These are phyloP conservation scores for Ophioninae sp. DNA, from an alignment of 2,888 invertebrate genomes.

Conservation along the genomic window DNA sequence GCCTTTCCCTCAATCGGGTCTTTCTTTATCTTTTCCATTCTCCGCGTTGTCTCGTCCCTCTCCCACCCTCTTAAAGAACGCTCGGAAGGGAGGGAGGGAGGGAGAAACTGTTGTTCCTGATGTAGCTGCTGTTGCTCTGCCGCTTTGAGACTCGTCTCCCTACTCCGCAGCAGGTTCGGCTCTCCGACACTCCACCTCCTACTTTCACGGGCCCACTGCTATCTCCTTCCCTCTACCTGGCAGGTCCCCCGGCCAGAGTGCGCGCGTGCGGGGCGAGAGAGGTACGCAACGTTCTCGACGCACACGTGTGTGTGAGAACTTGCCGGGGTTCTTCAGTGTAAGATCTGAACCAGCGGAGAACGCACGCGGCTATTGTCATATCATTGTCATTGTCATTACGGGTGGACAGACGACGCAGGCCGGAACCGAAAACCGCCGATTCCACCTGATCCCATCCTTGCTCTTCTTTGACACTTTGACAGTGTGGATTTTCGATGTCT, in stretches of 20 bases:
- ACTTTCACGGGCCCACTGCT: slow-evolving; percentile 73
- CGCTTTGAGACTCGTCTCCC: slow-evolving; percentile 56
- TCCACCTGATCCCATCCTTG: slow-evolving; percentile 1
- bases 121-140: slow-evolving; percentile 52
- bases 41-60: slow-evolving; percentile 25
- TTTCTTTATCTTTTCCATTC: slow-evolving; percentile 55
- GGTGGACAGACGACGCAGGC: slow-evolving; percentile 61
- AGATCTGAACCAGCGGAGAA: slow-evolving; percentile 81
- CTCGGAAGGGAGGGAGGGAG: slow-evolving; percentile 33
- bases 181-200: slow-evolving; percentile 75
- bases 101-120: slow-evolving; percentile 58
- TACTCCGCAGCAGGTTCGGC: slow-evolving; percentile 56
- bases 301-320: slow-evolving; percentile 78
- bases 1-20: slow-evolving; percentile 51
- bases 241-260: slow-evolving; percentile 66
- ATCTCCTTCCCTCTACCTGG: slow-evolving; percentile 75
- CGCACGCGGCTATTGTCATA: slow-evolving; percentile 80
- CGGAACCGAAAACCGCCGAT: slow-evolving; percentile 67
- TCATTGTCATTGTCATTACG: slow-evolving; percentile 78
- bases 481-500: neutral
- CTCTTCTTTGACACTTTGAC: neutral
- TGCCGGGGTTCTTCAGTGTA: slow-evolving; percentile 80
- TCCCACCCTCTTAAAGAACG: neutral
- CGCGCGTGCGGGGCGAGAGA: slow-evolving; percentile 63
- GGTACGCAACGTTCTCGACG: slow-evolving; percentile 66